Conservation (phyloP, 2,797 vertebrate genomes). For the Cuniculus paca region DNA sequence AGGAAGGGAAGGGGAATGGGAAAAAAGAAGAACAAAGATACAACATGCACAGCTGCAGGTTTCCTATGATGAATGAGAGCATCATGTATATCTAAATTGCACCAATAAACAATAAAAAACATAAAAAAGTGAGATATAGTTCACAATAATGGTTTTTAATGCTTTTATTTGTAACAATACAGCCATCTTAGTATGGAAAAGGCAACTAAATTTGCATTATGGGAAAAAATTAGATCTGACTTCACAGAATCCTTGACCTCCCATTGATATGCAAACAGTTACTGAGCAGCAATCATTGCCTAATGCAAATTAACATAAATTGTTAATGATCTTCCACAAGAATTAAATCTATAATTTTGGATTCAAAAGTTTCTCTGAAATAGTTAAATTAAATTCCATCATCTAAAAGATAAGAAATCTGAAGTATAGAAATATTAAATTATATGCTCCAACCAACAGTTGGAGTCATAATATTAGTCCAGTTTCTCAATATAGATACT, state of each 20-base stretch:
- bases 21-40: neutral
- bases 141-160: slow-evolving; percentile 63
- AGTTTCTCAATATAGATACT: neutral
- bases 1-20: neutral
- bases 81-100: neutral
- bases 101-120: neutral
- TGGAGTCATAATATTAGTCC: neutral
- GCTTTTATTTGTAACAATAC: slow-evolving; percentile 57
- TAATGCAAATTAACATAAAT: slow-evolving; percentile 44
- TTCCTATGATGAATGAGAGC: neutral
- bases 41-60: neutral
- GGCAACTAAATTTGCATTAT: slow-evolving; percentile 58
- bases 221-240: slow-evolving; percentile 54
- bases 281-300: slow-evolving; percentile 57
- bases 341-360: slow-evolving; percentile 34
- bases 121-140: neutral
- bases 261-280: slow-evolving; percentile 72
- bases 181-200: slow-evolving; percentile 57
- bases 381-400: neutral
- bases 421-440: neutral
- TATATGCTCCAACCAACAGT: neutral
- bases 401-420: neutral
- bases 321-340: slow-evolving; percentile 39
- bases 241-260: slow-evolving; percentile 57
- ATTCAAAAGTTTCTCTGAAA: slow-evolving; percentile 22